phyloP scores from a whole-genome alignment of 2,888 invertebrate genomes.

The Furcula furcula region DNA sequence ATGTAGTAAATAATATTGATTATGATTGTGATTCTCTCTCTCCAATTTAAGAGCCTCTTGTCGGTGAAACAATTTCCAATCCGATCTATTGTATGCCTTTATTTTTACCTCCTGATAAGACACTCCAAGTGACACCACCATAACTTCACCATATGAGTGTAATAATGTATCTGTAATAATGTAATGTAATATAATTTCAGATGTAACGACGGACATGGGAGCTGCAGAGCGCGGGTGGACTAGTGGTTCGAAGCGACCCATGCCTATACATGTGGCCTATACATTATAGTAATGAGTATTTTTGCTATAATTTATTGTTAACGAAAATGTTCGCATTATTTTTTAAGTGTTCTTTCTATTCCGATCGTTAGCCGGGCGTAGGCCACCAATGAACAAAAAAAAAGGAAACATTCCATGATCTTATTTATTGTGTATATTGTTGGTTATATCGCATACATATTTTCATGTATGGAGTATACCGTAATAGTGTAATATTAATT shows the following conservation, averaged over 20 bases:
- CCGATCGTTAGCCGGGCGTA: constrained; percentile 43
- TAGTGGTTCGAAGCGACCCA: neutral
- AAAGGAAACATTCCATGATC: constrained; percentile 78
- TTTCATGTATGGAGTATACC: constrained; percentile 72
- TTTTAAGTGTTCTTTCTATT: constrained; percentile 63
- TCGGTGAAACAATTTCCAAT: too few relatives aligned
- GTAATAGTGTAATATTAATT: constrained; percentile 60
- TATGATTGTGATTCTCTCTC: too few relatives aligned
- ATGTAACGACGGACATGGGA: constrained; percentile 7
- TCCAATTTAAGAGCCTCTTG: too few relatives aligned
- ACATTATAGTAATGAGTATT: constrained; percentile 70
- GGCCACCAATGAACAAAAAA: constrained; percentile 46
- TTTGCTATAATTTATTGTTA: constrained; percentile 76
- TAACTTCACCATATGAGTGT: too few relatives aligned
- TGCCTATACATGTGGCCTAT: constrained; percentile 47
- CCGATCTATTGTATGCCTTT: too few relatives aligned
- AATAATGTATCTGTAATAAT: too few relatives aligned
- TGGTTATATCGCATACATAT: constrained; percentile 71
- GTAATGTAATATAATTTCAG: constrained; percentile 9
- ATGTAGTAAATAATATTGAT: too few relatives aligned
- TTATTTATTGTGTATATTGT: constrained; percentile 81
- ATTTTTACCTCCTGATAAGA: too few relatives aligned
- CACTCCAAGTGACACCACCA: too few relatives aligned
- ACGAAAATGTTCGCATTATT: constrained; percentile 66
- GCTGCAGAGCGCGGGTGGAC: constrained; percentile 9